A percentile compares a stretch with the other conserved stretches of the same genome.
Conservation (phyloP, 2,888 invertebrate genomes). For the Protodeltote pygarga region DNA sequence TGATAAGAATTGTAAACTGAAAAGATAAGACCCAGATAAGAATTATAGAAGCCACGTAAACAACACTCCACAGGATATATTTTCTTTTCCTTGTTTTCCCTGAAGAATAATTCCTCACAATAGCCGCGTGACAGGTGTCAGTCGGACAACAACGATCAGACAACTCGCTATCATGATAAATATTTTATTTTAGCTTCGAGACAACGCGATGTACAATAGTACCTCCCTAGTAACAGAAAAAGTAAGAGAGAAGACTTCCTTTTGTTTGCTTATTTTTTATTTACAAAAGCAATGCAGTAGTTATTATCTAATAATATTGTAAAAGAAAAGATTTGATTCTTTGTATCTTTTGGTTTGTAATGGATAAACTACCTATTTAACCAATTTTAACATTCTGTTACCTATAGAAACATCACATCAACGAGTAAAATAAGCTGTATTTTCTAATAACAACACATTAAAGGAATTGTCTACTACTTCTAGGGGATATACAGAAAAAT, state of each 20-base stretch:
- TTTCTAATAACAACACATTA: too few species aligned
- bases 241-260: background rate
- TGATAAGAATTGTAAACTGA: slow-evolving; percentile 21
- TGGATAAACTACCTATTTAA: too few species aligned
- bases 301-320: too few species aligned
- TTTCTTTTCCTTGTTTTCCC: slow-evolving; percentile 30
- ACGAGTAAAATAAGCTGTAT: too few species aligned
- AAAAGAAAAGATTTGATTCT: too few species aligned
- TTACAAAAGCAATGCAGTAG: too few species aligned
- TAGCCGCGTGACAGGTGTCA: slow-evolving; percentile 37
- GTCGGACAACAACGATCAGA: slow-evolving; percentile 17
- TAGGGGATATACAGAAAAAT: too few species aligned
- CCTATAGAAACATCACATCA: too few species aligned
- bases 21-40: slow-evolving; percentile 26
- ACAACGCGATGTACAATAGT: background rate
- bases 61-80: slow-evolving; percentile 19
- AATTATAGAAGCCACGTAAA: slow-evolving; percentile 14
- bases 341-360: too few species aligned
- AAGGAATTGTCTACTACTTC: too few species aligned
- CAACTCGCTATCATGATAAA: slow-evolving; percentile 24
- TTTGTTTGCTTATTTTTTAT: too few species aligned
- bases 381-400: too few species aligned
- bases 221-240: background rate
- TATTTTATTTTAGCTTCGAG: slow-evolving; percentile 24
- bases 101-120: slow-evolving; percentile 30